A percentile compares a stretch with the other conserved stretches of the same genome.
phyloP scores from a whole-genome alignment of 2,113 vertebrate genomes.

The Empidonax alnorum region DNA sequence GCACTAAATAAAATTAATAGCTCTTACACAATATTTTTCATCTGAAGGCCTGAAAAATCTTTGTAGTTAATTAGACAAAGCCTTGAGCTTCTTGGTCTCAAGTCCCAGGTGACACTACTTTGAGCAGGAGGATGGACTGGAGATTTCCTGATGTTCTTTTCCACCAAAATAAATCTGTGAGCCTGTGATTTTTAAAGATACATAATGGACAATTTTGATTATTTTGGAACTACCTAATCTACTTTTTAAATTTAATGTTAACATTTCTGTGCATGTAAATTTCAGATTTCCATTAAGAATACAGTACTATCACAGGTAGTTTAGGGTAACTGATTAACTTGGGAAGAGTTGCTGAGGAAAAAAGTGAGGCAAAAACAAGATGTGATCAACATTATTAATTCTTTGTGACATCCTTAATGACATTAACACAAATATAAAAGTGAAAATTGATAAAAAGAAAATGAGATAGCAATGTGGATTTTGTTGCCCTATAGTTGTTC shows the following conservation, averaged over 20 bases:
- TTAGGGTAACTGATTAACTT: not conserved
- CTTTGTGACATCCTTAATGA: not conserved
- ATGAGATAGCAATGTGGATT: not conserved
- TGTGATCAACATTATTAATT: not conserved
- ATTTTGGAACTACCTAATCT: not conserved
- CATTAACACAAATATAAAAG: not conserved
- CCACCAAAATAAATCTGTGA: not conserved
- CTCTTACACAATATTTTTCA: not conserved
- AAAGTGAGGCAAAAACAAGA: not conserved
- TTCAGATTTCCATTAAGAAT: not conserved
- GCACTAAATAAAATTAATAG: not conserved
- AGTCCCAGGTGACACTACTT: not conserved
- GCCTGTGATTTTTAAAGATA: not conserved
- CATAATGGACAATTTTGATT: not conserved
- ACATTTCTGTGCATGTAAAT: not conserved
- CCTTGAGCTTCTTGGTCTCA: not conserved
- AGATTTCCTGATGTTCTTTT: not conserved
- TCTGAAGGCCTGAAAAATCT: not conserved
- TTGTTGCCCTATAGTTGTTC: not conserved
- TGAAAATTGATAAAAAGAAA: not conserved
- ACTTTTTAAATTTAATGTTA: no score
- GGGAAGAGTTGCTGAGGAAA: not conserved
- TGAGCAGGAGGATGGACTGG: not conserved
- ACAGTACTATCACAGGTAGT: not conserved
- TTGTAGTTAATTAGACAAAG: not conserved